phyloP scores from a whole-genome alignment of 2,113 vertebrate species.

The Dipodomys spectabilis region DNA sequence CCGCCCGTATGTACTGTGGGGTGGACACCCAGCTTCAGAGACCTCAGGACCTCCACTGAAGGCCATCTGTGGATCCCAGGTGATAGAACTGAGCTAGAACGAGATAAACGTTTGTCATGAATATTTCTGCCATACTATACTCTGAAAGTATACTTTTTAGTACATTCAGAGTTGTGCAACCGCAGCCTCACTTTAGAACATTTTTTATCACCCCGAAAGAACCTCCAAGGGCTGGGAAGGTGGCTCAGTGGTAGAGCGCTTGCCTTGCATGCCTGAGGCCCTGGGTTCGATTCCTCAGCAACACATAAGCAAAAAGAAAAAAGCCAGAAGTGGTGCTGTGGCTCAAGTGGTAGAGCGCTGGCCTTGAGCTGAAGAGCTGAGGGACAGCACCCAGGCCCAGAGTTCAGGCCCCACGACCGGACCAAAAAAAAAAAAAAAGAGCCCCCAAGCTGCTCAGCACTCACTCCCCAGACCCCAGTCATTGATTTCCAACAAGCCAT shows the following conservation, averaged over 20 bases:
- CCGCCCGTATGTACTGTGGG: neutral
- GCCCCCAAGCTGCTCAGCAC: neutral
- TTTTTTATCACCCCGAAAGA: conserved; percentile 1
- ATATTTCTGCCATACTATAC: conserved; percentile 2
- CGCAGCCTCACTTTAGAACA: neutral
- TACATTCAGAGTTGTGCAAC: neutral
- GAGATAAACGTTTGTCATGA: conserved; percentile 37
- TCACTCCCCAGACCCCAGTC: neutral
- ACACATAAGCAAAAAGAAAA: too few species aligned
- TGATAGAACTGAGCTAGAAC: conserved; percentile 26
- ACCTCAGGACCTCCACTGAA: neutral
- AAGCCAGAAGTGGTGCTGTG: too few species aligned
- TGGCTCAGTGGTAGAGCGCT: too few species aligned
- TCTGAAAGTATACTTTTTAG: neutral
- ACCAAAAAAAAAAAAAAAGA: neutral
- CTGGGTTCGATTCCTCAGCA: too few species aligned
- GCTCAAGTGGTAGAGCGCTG: too few species aligned
- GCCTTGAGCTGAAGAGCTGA: too few species aligned
- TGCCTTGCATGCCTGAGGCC: too few species aligned
- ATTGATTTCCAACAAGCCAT: neutral
- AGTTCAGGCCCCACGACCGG: too few species aligned
- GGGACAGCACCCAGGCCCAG: too few species aligned
- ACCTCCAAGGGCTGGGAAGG: neutral
- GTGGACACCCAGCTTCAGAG: neutral
- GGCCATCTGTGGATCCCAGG: neutral